These are phyloP conservation scores for Branchinecta lindahli DNA, from an alignment of 1,140 invertebrate species.

Conservation along the genomic window DNA sequence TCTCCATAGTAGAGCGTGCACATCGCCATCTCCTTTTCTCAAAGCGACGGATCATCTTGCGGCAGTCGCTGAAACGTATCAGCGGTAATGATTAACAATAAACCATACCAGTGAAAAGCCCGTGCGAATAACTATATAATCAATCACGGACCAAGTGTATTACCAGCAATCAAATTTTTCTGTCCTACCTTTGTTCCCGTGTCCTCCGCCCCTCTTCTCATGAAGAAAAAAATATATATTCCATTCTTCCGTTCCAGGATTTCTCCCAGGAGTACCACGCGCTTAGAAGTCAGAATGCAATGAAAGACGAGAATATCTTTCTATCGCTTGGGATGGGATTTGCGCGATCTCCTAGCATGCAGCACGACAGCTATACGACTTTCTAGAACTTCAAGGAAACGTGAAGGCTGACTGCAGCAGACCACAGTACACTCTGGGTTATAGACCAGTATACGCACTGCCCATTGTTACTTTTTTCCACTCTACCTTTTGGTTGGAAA, in stretches of 20 bases:
- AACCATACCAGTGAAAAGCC: too few species aligned
- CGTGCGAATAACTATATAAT: background rate
- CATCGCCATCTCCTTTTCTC: too few species aligned
- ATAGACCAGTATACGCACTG: too few species aligned
- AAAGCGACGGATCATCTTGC: too few species aligned
- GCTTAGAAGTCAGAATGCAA: constrained; percentile 41
- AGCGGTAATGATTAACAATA: too few species aligned
- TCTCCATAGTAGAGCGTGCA: too few species aligned
- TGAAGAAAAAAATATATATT: background rate
- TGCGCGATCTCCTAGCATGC: constrained; percentile 56
- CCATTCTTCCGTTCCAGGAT: constrained; percentile 35
- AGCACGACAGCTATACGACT: constrained; percentile 55
- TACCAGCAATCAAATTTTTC: background rate
- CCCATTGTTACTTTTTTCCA: too few species aligned
- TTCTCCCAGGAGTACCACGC: constrained; percentile 59
- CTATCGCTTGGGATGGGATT: constrained; percentile 33
- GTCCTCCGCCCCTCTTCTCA: background rate
- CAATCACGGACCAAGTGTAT: background rate
- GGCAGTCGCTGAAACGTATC: too few species aligned
- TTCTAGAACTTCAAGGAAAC: constrained; percentile 12
- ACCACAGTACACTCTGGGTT: too few species aligned
- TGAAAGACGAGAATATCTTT: constrained; percentile 39
- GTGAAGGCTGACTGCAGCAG: too few species aligned
- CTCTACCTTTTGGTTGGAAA: too few species aligned
- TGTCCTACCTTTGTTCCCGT: background rate